These are phyloP conservation scores for Sandelia bainsii DNA, from an alignment of 2,797 vertebrate genomes.

Conservation along the genomic window DNA sequence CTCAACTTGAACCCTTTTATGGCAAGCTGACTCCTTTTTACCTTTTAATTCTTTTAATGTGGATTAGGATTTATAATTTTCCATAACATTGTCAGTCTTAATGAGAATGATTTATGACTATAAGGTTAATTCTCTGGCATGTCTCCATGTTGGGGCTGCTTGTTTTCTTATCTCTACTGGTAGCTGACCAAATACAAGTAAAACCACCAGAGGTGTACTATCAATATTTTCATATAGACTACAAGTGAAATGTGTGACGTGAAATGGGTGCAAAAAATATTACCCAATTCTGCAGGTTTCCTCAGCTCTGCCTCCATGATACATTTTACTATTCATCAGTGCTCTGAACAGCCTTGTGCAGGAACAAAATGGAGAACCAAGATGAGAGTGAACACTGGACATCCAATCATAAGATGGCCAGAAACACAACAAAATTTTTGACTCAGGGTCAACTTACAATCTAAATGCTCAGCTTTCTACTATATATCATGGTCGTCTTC, in stretches of 20 bases:
- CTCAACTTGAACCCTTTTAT: neutral
- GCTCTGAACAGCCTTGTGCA: neutral
- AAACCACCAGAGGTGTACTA: too few relatives aligned
- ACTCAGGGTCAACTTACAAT: neutral
- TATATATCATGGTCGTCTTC: neutral
- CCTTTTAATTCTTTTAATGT: neutral
- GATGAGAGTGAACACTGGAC: too few relatives aligned
- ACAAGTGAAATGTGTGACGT: too few relatives aligned
- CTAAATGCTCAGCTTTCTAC: neutral
- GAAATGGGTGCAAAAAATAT: too few relatives aligned
- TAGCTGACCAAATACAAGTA: too few relatives aligned
- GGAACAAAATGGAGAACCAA: too few relatives aligned
- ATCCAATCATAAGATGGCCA: neutral
- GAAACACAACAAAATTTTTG: too few relatives aligned
- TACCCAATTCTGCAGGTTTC: too few relatives aligned
- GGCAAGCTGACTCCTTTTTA: neutral
- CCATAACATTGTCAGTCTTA: neutral
- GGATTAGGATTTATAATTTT: neutral
- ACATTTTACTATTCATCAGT: too few relatives aligned
- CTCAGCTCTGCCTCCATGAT: too few relatives aligned
- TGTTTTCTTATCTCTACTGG: too few relatives aligned
- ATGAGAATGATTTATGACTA: conserved; percentile 4
- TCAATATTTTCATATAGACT: too few relatives aligned
- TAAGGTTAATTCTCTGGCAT: neutral
- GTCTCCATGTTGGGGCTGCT: neutral